Evolutionary conservation across 2,888 invertebrate genomes (phyloP).

Genomic region (Scrobipalpa costella): DNA sequence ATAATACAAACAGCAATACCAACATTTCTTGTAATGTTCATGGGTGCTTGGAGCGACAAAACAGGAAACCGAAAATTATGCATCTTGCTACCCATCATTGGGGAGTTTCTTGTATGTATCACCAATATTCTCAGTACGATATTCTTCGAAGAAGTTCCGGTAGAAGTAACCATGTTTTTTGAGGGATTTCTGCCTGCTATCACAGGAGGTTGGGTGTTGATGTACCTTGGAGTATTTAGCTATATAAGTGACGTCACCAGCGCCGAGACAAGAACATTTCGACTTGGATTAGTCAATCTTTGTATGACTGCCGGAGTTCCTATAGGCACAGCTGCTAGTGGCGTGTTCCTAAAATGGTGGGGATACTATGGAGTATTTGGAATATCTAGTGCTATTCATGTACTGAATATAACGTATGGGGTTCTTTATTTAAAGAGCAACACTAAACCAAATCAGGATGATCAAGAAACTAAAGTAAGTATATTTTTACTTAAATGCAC

Average conservation of each 20-base stretch:
- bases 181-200: constrained; percentile 79
- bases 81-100: constrained; percentile 78
- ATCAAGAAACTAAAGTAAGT: constrained; percentile 52
- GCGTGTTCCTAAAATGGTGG: constrained; percentile 65
- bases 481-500: background rate
- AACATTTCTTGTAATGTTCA: constrained; percentile 76
- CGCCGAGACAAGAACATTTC: constrained; percentile 77
- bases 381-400: constrained; percentile 58
- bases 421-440: constrained; percentile 56
- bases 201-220: constrained; percentile 79
- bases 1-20: constrained; percentile 80
- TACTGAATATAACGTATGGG: constrained; percentile 68
- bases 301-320: constrained; percentile 81
- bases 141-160: constrained; percentile 76
- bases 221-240: constrained; percentile 81
- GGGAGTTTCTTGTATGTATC: constrained; percentile 72
- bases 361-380: constrained; percentile 72
- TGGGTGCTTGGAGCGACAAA: constrained; percentile 83
- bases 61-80: constrained; percentile 80
- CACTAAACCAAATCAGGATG: constrained; percentile 51
- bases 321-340: constrained; percentile 79
- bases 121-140: constrained; percentile 77
- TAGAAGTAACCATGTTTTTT: constrained; percentile 77
- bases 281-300: constrained; percentile 82
- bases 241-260: constrained; percentile 82